Conservation (phyloP, 2,888 invertebrate genomes). For the Phengaris arion region DNA sequence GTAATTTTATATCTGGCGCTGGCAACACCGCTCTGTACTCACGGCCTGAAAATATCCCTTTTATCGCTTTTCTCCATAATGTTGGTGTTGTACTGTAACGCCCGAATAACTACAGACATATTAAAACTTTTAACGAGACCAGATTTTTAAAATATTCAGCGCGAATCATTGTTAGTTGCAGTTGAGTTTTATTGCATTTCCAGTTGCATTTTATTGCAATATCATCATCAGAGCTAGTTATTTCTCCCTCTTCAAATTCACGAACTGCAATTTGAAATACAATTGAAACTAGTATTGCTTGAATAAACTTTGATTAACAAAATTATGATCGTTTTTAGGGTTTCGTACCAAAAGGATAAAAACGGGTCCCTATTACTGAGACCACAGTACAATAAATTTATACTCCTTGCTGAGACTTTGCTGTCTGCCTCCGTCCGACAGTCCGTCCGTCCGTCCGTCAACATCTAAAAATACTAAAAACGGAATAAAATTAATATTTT, state of each 20-base stretch:
- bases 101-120: constrained; percentile 29
- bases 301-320: too few species aligned
- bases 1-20: constrained; percentile 45
- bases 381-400: too few species aligned
- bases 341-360: too few species aligned
- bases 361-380: too few species aligned
- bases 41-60: constrained; percentile 66
- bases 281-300: too few species aligned
- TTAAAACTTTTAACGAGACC: constrained; percentile 41
- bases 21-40: constrained; percentile 48
- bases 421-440: too few species aligned
- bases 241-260: background rate
- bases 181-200: constrained; percentile 5
- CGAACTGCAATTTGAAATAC: too few species aligned
- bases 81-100: constrained; percentile 37
- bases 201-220: background rate
- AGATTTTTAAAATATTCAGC: constrained; percentile 27
- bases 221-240: background rate
- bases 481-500: too few species aligned
- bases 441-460: too few species aligned
- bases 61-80: constrained; percentile 51
- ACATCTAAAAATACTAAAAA: too few species aligned
- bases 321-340: too few species aligned
- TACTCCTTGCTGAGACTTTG: too few species aligned
- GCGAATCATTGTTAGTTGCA: constrained; percentile 6